A percentile compares a stretch with the other conserved stretches of the same genome.
Evolutionary conservation across 2,888 invertebrate genomes (phyloP).

Genomic region (Atrina japonica): DNA sequence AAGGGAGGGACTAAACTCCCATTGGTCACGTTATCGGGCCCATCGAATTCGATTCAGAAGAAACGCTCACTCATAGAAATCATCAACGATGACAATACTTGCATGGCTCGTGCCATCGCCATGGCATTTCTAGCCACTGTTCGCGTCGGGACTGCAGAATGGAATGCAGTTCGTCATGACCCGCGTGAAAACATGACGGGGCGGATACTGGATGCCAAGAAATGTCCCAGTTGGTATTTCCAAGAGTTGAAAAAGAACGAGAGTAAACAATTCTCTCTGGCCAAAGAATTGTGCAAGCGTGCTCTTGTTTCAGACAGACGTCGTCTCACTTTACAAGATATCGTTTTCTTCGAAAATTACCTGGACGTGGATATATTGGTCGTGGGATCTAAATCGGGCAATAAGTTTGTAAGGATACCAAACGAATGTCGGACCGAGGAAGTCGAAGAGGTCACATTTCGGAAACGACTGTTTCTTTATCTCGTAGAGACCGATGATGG

Average conservation of each 20-base stretch:
- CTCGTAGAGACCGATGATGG: conserved; percentile 3
- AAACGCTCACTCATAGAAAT: conserved; percentile 20
- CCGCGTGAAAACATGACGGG: conserved; percentile 4
- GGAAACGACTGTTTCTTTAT: conserved; percentile 23
- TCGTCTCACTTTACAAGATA: background rate
- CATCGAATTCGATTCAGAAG: background rate
- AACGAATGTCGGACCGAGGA: background rate
- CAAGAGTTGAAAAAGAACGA: background rate
- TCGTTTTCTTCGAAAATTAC: background rate
- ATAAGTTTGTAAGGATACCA: conserved; percentile 10
- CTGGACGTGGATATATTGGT: conserved; percentile 15
- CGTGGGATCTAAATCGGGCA: conserved; percentile 11
- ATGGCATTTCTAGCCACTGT: conserved; percentile 9
- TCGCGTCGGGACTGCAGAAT: conserved; percentile 18
- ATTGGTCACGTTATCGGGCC: background rate
- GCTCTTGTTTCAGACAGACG: background rate
- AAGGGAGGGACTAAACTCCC: background rate
- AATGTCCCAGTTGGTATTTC: conserved; percentile 15
- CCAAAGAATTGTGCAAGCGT: background rate
- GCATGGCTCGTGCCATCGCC: conserved; percentile 16
- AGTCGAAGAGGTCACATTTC: background rate
- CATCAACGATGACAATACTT: conserved; percentile 9
- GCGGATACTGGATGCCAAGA: background rate
- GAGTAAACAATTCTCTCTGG: background rate
- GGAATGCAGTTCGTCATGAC: conserved; percentile 1